Percentiles rank a stretch among this genome's conserved stretches.
phyloP scores from a whole-genome alignment of 2,888 invertebrate species.

The Lepidonotus clava region DNA sequence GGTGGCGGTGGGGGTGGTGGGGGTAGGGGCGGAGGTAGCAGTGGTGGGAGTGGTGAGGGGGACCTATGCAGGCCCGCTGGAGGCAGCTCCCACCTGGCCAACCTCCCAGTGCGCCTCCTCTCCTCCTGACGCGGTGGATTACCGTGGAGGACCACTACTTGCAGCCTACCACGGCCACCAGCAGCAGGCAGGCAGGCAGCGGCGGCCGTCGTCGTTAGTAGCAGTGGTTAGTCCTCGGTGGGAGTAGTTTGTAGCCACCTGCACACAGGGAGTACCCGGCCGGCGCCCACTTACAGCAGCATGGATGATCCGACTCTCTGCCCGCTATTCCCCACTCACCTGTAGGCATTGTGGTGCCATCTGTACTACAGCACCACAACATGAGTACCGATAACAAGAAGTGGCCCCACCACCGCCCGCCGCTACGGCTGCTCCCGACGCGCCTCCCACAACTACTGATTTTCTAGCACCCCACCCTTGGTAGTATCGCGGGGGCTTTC shows the following conservation, averaged over 20 bases:
- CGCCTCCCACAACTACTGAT: too few relatives aligned
- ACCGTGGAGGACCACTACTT: too few relatives aligned
- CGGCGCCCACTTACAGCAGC: too few relatives aligned
- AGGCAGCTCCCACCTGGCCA: background rate
- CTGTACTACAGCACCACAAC: too few relatives aligned
- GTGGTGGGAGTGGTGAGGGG: background rate
- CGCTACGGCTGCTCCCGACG: background rate
- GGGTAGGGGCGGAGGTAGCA: background rate
- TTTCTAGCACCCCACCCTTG: too few relatives aligned
- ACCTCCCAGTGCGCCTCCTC: background rate
- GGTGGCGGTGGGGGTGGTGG: background rate
- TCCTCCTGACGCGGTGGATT: too few relatives aligned
- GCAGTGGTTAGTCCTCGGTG: background rate
- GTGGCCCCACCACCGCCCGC: background rate
- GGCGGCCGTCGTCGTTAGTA: background rate
- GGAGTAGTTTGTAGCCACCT: background rate
- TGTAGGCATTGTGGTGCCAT: too few relatives aligned
- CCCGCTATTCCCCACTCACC: too few relatives aligned
- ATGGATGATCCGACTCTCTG: too few relatives aligned
- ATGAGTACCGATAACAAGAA: too few relatives aligned
- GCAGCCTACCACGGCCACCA: too few relatives aligned
- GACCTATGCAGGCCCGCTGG: background rate
- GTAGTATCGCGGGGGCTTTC: too few relatives aligned
- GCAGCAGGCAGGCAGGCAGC: background rate
- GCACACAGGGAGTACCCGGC: background rate